Conservation (phyloP, 2,113 vertebrate genomes). For the Epinephelus lanceolatus region DNA sequence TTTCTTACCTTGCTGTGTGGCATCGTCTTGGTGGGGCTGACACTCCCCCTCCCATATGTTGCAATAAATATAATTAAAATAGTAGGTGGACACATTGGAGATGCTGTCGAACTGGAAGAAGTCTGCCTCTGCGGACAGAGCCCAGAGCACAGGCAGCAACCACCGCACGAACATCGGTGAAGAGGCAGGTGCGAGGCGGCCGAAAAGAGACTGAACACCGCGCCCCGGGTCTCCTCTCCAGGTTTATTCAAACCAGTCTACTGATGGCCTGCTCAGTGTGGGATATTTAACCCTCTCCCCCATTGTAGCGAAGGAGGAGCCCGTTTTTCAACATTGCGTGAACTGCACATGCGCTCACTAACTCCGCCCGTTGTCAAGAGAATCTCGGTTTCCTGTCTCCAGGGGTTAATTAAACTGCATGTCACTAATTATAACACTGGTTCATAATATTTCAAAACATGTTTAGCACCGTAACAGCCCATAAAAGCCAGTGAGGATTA, state of each 20-base stretch:
- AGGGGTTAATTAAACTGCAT: neutral
- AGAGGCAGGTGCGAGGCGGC: neutral
- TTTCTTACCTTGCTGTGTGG: slow-evolving; percentile 82
- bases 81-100: slow-evolving; percentile 85
- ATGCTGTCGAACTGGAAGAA: slow-evolving; percentile 84
- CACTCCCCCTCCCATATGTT: slow-evolving; percentile 88
- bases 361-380: neutral
- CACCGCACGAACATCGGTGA: slow-evolving; percentile 73
- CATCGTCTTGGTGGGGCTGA: slow-evolving; percentile 86
- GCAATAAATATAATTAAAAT: slow-evolving; percentile 88
- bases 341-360: rapidly evolving
- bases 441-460: too few species aligned
- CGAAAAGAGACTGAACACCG: neutral
- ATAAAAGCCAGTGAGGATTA: too few species aligned
- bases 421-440: neutral
- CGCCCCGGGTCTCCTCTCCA: neutral
- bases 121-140: slow-evolving; percentile 75
- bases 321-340: rapidly evolving
- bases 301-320: neutral
- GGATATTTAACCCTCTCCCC: neutral
- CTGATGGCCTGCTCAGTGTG: neutral
- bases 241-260: slow-evolving; percentile 12
- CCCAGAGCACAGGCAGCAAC: slow-evolving; percentile 67
- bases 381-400: neutral
- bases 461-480: too few species aligned